Evolutionary conservation across 2,797 vertebrate species (phyloP).

Genomic region (Pelobates cultripes): DNA sequence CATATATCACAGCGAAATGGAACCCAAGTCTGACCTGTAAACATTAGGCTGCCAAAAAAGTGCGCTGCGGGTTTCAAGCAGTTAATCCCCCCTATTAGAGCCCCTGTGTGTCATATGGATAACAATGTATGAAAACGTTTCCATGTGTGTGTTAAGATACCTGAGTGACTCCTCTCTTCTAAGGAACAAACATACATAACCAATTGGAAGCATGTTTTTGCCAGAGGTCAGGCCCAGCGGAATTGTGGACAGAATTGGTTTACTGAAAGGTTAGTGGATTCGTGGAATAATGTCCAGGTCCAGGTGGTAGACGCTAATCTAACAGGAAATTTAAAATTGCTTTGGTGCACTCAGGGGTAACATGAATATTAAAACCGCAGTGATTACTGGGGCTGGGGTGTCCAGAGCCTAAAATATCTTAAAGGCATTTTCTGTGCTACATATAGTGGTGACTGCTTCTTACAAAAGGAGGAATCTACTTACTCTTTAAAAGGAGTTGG

Average conservation of each 20-base stretch:
- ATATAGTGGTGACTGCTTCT: no score
- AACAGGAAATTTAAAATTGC: conserved; percentile 12
- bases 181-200: not conserved
- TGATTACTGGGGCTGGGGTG: not conserved
- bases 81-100: not conserved
- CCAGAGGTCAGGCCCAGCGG: not conserved
- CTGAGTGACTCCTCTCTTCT: not conserved
- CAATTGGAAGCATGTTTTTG: not conserved
- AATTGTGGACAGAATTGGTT: not conserved
- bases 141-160: not conserved
- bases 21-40: conserved; percentile 4
- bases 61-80: not conserved
- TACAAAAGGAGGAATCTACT: no score
- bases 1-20: conserved; percentile 11
- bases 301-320: not conserved
- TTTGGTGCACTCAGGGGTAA: conserved; percentile 1
- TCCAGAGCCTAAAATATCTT: not conserved
- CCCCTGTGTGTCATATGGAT: no score
- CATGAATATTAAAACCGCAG: not conserved
- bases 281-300: not conserved
- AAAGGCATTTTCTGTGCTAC: not conserved
- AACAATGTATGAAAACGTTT: not conserved
- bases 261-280: not conserved
- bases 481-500: no score
- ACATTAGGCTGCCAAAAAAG: not conserved